phyloP scores from a whole-genome alignment of 2,888 invertebrate genomes.

The Drosophila parthenogenetica region DNA sequence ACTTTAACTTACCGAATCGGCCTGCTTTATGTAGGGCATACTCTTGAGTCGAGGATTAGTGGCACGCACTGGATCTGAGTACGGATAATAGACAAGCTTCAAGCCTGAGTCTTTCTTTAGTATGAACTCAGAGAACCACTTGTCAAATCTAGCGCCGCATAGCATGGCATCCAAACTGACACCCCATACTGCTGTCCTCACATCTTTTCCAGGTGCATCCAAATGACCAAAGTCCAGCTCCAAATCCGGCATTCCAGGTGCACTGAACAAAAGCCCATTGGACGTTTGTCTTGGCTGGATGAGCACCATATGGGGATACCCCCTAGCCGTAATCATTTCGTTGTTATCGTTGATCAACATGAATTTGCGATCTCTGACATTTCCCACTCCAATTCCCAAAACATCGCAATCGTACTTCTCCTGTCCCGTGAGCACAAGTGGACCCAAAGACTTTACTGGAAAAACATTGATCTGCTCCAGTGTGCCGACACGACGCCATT shows the following conservation, averaged over 20 bases:
- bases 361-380: slow-evolving; percentile 78
- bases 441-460: slow-evolving; percentile 82
- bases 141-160: slow-evolving; percentile 90
- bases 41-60: slow-evolving; percentile 72
- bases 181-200: slow-evolving; percentile 87
- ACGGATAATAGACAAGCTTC: slow-evolving; percentile 88
- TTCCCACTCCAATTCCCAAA: slow-evolving; percentile 74
- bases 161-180: slow-evolving; percentile 88
- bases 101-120: slow-evolving; percentile 85
- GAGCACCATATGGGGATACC: slow-evolving; percentile 80
- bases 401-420: slow-evolving; percentile 73
- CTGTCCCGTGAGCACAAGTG: slow-evolving; percentile 47
- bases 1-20: slow-evolving; percentile 70
- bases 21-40: slow-evolving; percentile 67
- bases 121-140: slow-evolving; percentile 89
- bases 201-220: slow-evolving; percentile 62
- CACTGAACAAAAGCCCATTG: slow-evolving; percentile 86
- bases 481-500: slow-evolving; percentile 81
- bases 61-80: slow-evolving; percentile 81
- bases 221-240: slow-evolving; percentile 84
- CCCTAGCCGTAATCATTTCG: slow-evolving; percentile 80
- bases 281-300: slow-evolving; percentile 72
- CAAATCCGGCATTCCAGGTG: slow-evolving; percentile 87
- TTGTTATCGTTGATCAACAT: slow-evolving; percentile 80
- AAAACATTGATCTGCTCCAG: slow-evolving; percentile 76